A percentile compares a stretch with the other conserved stretches of the same genome.
Evolutionary conservation across 2,113 vertebrate species (phyloP).

Genomic region (Myrmophylax atrothorax): DNA sequence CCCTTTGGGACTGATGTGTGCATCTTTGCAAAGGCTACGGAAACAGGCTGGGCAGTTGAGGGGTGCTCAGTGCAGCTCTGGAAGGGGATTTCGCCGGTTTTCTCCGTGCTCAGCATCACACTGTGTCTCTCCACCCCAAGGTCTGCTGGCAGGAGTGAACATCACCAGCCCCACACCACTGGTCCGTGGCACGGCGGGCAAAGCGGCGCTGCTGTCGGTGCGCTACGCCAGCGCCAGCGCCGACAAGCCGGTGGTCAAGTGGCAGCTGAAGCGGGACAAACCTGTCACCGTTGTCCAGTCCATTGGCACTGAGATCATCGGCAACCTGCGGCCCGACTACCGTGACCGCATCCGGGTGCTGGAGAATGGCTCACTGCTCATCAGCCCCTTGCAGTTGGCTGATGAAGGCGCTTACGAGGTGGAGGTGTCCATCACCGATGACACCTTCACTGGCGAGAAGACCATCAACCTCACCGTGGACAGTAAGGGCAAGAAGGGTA

Average conservation of each 20-base stretch:
- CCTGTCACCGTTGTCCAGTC: conserved; percentile 92
- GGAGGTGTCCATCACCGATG: conserved; percentile 96
- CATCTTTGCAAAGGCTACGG: not conserved
- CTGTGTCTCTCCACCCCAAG: conserved; percentile 61
- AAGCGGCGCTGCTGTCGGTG: conserved; percentile 89
- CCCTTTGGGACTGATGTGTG: accelerated
- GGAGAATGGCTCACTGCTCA: conserved; percentile 91
- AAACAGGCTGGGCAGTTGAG: not conserved
- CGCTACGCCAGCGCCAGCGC: conserved; percentile 87
- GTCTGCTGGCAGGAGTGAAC: conserved; percentile 84
- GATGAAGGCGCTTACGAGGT: conserved; percentile 94
- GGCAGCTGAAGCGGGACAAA: conserved; percentile 91
- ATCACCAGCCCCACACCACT: conserved; percentile 86
- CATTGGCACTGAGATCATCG: conserved; percentile 92
- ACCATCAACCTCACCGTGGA: conserved; percentile 93
- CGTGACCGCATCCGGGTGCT: conserved; percentile 91
- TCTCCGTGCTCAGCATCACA: accelerated
- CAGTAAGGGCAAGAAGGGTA: conserved; percentile 71
- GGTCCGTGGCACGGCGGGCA: conserved; percentile 83
- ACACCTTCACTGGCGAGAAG: conserved; percentile 91
- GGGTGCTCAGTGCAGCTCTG: not conserved
- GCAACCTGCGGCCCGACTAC: conserved; percentile 89
- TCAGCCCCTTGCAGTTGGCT: conserved; percentile 85
- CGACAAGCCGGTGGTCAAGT: conserved; percentile 92
- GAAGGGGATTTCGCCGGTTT: not conserved